Evolutionary conservation across 1,140 invertebrate species (phyloP), one percentile per base, ranked within the genome.

Genomic region (Planococcus citri): DNA sequence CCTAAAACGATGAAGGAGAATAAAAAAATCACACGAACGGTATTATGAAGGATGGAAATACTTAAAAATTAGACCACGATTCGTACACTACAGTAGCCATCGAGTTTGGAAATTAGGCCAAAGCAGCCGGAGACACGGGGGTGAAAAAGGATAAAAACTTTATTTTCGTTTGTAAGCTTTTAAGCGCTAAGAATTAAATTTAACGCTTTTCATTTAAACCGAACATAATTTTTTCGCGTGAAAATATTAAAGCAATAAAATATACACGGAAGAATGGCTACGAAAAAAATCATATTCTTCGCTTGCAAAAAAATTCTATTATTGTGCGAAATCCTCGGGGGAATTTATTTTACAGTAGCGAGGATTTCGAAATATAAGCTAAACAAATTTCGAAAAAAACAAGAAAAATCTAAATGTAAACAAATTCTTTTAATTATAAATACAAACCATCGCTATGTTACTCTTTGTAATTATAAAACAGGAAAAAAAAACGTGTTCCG

Each of bases 231-330:
- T 51, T 51, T 51, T 51, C 41, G 41, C 41, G 41, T 14, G 3
- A 51, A 51, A 51, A n/a, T 51, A 51, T 51, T 51, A 51, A 51
- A 51, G 41, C 41, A 51, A 51, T 51, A 51, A 51, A 51, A 51
- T 51, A 51, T 20, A 20, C 41, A 20, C 41, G 29, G 29, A 33
- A 33, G 29, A 33, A 33, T 33, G 12, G 12, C n/a, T 9, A 2
- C n/a, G 41, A 51, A 51, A 51, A 51, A 51, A 51, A 51, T 51
- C 41, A 51, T 51, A 51, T 51, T 51, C 41, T 51, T 51, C 17
- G 41, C n/a, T 9, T 51, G n/a, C n/a, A n/a, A 51, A 51, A 51
- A 51, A 51, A 51, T 51, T 51, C 41, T 51, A 51, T 67, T 67
- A 29, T 17, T 67, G 24, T 24, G 21, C 2, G n/a, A 67, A 8